Evolutionary conservation across 2,113 vertebrate species (phyloP), one percentile per base, ranked within the genome.

Genomic region (Tachuris rubrigastra): DNA sequence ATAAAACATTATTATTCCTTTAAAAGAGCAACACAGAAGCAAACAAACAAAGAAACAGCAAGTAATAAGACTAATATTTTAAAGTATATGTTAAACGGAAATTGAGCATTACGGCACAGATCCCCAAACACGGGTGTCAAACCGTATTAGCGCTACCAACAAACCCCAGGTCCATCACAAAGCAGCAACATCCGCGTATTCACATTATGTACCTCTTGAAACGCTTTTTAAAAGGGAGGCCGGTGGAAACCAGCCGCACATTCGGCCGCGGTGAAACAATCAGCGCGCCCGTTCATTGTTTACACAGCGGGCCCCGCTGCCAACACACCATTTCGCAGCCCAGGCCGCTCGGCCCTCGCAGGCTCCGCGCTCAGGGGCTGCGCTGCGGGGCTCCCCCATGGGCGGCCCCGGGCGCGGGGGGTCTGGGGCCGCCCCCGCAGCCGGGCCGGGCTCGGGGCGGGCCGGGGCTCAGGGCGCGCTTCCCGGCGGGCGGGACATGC

Each of bases 101-200:
- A 35, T 2, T 1, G 9, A 75, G 9, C 8, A 25, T 20, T 12
- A 60, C 0, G 33, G 49, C 68, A 75, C 41, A 71, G 35, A 23
- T 14, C 39, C 68, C 50, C 73, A 30, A 47, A 23, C 16, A n/a
- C 41, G 73, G 31, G 46, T 10, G 53, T 14, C 67, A 42, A 58
- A n/a, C 49, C 3, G 28, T 5, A n/a, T n/a, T n/a, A 62, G 41
- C 2, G 8, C 28, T 5, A 28, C 3, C 15, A 72, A 53, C 14
- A n/a, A 39, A 31, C 44, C 37, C 21, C 23, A 30, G 59, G 28
- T 1, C 42, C 62, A 52, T 4, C 67, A 33, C 80, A 47, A 60
- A 69, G 49, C 90, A 23, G 13, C 10, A 20, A 11, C 0, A 15
- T 0, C 0, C 0, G 13, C 75, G 9, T 3, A 5, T 9, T 7